Base-by-base conservation (phyloP, 2,113 vertebrate species). In the Hippotragus niger region DNA sequence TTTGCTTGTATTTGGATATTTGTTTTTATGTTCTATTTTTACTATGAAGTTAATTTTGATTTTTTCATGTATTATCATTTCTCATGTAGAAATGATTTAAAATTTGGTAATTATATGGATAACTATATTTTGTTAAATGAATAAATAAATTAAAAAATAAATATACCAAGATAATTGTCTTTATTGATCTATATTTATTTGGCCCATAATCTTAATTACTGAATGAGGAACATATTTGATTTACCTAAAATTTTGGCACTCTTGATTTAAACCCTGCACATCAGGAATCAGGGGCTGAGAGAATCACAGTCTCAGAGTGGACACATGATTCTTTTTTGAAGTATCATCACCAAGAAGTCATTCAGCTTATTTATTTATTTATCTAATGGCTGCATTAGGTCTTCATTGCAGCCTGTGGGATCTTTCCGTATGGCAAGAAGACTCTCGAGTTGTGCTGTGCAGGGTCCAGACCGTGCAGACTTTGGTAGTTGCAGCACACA, bases 71-170 rank as follows among this genome's bases (percentile, higher is more conserved):
- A 76, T 50, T 86, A 36, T 50, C 50, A 50, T 50, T 50, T 50
- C 82, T 58, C 40, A 76, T 12, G 0, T 12, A 50, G 31, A 76
- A 55, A 86, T 5, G 29, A 76, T 16, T 93, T 86, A 60, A 47
- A n/a, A 36, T 31, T 40, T 86, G 23, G 36, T 86, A 31, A 60
- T 58, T 76, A 76, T 29, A 53, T 86, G 85, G 64, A 21, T 76
- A 76, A 76, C 16, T 76, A 76, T 50, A 76, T 58, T 55, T 90
- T 78, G 12, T 90, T 90, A 78, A 90, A 31, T 40, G 19, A 57
- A 45, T 31, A 57, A 57, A 45, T 76, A 76, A n/a, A 76, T 76
- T 76, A 7, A 57, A 90, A 74, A 53, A 40, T 36, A 83, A 84
- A 55, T 71, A 71, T 71, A 5, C 19, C 36, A n/a, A 6, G 6